Percentiles rank a stretch among this genome's conserved stretches.
These are phyloP conservation scores for Tenthredo scrophulariae DNA, from an alignment of 2,888 invertebrate species.

Conservation along the genomic window DNA sequence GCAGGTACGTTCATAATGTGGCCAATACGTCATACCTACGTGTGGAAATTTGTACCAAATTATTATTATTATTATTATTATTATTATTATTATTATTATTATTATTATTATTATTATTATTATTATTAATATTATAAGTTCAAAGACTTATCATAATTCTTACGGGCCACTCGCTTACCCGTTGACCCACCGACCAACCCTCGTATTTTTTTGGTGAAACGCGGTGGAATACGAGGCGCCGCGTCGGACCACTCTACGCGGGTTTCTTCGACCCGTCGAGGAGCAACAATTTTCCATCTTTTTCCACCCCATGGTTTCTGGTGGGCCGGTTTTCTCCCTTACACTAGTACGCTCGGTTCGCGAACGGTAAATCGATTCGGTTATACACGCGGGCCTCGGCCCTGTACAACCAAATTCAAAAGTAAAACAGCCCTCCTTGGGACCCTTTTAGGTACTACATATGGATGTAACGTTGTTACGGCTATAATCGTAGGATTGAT, in stretches of 20 bases:
- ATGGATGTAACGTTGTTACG: background rate
- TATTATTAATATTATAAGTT: too few relatives aligned
- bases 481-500: background rate
- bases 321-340: background rate
- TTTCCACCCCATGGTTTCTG: background rate
- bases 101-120: background rate
- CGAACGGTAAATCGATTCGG: constrained; percentile 39
- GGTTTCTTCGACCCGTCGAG: constrained; percentile 33
- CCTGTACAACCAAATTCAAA: constrained; percentile 28
- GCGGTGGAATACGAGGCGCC: background rate
- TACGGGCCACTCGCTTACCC: background rate
- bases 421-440: background rate
- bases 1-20: background rate
- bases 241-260: background rate
- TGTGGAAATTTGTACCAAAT: too few relatives aligned
- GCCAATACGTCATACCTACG: too few relatives aligned
- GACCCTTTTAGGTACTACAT: background rate
- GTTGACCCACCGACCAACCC: background rate
- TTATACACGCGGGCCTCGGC: constrained; percentile 35
- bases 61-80: background rate
- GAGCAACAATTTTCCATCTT: constrained; percentile 20
- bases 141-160: background rate
- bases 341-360: background rate
- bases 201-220: background rate
- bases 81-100: background rate